phyloP scores from a whole-genome alignment of 2,888 invertebrate genomes.

The Caenorhabditis uteleia region DNA sequence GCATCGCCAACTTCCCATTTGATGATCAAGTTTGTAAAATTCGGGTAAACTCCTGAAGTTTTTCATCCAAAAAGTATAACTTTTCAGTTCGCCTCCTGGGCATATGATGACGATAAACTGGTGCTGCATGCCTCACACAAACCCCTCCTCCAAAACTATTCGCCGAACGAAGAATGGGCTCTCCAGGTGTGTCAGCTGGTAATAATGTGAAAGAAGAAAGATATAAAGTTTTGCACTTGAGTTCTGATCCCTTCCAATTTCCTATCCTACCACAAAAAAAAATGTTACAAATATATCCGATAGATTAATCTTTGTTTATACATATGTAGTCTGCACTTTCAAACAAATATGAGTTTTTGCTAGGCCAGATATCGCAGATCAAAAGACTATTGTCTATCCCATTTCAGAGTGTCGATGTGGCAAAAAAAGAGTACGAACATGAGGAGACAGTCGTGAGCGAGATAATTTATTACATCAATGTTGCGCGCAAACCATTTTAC shows the following conservation, averaged over 20 bases:
- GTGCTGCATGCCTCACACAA: slow-evolving; percentile 48
- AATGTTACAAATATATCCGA: slow-evolving; percentile 3
- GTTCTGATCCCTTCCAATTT: background rate
- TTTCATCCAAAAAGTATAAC: background rate
- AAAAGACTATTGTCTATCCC: background rate
- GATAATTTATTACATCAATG: slow-evolving; percentile 49
- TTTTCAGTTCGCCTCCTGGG: slow-evolving; percentile 61
- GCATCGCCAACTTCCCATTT: slow-evolving; percentile 58
- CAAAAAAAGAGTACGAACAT: slow-evolving; percentile 47
- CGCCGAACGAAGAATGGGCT: slow-evolving; percentile 63
- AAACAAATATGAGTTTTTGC: background rate
- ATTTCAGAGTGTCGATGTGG: slow-evolving; percentile 48
- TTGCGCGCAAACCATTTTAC: slow-evolving; percentile 58
- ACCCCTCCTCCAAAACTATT: slow-evolving; percentile 52
- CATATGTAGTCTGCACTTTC: background rate
- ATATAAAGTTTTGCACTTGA: too few relatives aligned
- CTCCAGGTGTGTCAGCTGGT: slow-evolving; percentile 55
- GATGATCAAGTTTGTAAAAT: slow-evolving; percentile 58
- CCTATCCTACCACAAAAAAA: slow-evolving; percentile 3
- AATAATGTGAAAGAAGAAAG: too few relatives aligned
- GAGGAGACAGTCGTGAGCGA: slow-evolving; percentile 55
- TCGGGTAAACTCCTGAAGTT: slow-evolving; percentile 22
- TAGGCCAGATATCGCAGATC: background rate
- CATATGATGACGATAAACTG: slow-evolving; percentile 58
- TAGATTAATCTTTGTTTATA: background rate